Evolutionary conservation across 2,113 vertebrate genomes (phyloP).

Genomic region (Oncorhynchus nerka): DNA sequence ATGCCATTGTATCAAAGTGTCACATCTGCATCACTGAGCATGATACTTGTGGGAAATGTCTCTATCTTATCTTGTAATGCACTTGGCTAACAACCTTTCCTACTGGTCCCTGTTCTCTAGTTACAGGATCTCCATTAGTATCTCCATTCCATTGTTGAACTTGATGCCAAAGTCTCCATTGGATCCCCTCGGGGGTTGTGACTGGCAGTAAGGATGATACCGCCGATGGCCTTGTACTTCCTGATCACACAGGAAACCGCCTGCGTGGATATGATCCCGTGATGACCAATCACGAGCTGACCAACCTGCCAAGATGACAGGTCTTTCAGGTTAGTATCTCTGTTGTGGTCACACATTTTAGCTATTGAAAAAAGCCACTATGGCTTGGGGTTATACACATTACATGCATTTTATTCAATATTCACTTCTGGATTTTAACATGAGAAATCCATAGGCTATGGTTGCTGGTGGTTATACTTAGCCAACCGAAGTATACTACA

Average conservation of each 20-base stretch:
- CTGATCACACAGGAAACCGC: conserved; percentile 92
- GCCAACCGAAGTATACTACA: no score
- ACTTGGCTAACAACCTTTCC: conserved; percentile 8
- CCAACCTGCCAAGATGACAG: conserved; percentile 81
- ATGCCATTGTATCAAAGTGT: not conserved
- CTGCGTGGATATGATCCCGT: conserved; percentile 91
- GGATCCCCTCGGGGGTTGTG: conserved; percentile 92
- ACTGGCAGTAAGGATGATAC: conserved; percentile 91
- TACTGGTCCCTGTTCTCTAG: conserved; percentile 19
- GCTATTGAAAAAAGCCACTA: not conserved
- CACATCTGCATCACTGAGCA: conserved; percentile 4
- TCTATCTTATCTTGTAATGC: conserved; percentile 27
- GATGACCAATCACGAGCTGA: conserved; percentile 89
- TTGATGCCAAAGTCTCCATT: conserved; percentile 94
- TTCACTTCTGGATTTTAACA: not conserved
- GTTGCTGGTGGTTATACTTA: not conserved
- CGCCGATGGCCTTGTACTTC: conserved; percentile 94
- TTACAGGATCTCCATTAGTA: conserved; percentile 85
- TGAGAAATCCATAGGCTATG: not conserved
- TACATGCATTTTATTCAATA: not conserved
- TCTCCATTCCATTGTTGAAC: conserved; percentile 76
- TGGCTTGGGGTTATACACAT: not conserved
- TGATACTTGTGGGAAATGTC: conserved; percentile 29
- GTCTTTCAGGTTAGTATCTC: conserved; percentile 2
- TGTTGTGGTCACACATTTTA: conserved; percentile 4